A percentile compares a stretch with the other conserved stretches of the same genome.
Evolutionary conservation across 2,888 invertebrate species (phyloP).

Genomic region (Leptopilina myrica): DNA sequence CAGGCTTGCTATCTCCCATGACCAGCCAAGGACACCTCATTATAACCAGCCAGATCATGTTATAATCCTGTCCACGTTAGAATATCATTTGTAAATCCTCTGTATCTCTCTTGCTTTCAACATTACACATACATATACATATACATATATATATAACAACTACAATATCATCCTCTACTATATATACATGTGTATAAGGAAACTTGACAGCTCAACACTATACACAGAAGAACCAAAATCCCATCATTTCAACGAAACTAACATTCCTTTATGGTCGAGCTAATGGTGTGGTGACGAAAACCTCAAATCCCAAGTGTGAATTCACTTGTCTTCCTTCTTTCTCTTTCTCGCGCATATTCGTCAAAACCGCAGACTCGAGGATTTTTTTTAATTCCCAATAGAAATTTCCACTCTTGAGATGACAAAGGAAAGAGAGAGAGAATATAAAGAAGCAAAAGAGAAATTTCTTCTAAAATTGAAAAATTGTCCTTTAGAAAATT

Average conservation of each 20-base stretch:
- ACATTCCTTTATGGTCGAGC: slow-evolving; percentile 64
- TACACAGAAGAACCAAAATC: slow-evolving; percentile 59
- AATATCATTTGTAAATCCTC: slow-evolving; percentile 68
- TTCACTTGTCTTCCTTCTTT: not conserved
- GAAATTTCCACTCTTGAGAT: not conserved
- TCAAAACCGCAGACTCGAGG: not conserved
- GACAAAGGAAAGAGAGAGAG: too few species aligned
- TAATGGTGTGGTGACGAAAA: slow-evolving; percentile 57
- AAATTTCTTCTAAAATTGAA: too few species aligned
- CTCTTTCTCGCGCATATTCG: not conserved
- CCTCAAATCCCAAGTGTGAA: slow-evolving; percentile 25
- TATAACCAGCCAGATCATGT: slow-evolving; percentile 68
- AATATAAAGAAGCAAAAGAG: too few species aligned
- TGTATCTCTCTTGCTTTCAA: slow-evolving; percentile 43
- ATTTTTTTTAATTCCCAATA: not conserved
- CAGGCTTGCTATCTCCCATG: slow-evolving; percentile 68
- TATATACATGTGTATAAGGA: not conserved
- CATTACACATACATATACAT: not conserved
- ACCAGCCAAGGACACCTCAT: slow-evolving; percentile 71
- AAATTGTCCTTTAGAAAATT: too few species aligned
- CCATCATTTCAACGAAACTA: slow-evolving; percentile 62
- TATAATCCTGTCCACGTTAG: slow-evolving; percentile 69
- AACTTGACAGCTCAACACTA: slow-evolving; percentile 50
- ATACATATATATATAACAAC: not conserved
- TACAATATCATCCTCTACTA: not conserved